phyloP scores from a whole-genome alignment of 1,140 invertebrate genomes.

The Cecropterus lyciades region DNA sequence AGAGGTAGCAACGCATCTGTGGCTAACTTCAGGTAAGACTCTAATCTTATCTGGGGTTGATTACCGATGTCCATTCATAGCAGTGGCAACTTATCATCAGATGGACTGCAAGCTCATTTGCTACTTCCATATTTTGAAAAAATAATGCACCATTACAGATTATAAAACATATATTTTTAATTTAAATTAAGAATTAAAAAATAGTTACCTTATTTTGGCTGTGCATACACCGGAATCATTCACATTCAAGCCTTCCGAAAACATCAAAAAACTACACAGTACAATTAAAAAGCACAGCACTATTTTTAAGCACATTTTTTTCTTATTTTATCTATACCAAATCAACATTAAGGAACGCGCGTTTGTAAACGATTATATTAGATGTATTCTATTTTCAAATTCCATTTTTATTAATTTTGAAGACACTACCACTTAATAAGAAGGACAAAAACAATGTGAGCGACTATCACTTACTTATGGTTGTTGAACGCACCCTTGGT shows the following conservation, averaged over 20 bases:
- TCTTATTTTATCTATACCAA: slow-evolving; percentile 16
- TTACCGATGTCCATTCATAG: no score
- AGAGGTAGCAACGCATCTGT: no score
- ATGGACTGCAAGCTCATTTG: no score
- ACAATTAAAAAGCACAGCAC: slow-evolving; percentile 33
- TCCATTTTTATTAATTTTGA: slow-evolving; percentile 25
- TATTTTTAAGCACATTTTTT: slow-evolving; percentile 26
- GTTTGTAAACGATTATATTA: neutral
- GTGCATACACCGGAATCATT: slow-evolving; percentile 53
- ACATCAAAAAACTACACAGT: slow-evolving; percentile 39
- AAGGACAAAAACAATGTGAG: slow-evolving; percentile 37
- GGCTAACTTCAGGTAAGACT: no score
- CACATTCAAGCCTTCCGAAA: slow-evolving; percentile 41
- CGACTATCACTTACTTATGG: slow-evolving; percentile 15
- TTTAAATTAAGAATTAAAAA: no score
- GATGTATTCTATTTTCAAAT: neutral
- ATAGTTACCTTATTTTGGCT: slow-evolving; percentile 46
- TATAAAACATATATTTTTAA: no score
- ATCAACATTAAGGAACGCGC: slow-evolving; percentile 3
- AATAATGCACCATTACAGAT: no score
- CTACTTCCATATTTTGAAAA: no score
- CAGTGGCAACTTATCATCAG: no score
- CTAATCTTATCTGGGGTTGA: no score
- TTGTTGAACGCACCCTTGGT: slow-evolving; percentile 9
- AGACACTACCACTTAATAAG: slow-evolving; percentile 36